Base-by-base conservation (phyloP, 2,888 invertebrate genomes). In the Tuberolachnus salignus region DNA sequence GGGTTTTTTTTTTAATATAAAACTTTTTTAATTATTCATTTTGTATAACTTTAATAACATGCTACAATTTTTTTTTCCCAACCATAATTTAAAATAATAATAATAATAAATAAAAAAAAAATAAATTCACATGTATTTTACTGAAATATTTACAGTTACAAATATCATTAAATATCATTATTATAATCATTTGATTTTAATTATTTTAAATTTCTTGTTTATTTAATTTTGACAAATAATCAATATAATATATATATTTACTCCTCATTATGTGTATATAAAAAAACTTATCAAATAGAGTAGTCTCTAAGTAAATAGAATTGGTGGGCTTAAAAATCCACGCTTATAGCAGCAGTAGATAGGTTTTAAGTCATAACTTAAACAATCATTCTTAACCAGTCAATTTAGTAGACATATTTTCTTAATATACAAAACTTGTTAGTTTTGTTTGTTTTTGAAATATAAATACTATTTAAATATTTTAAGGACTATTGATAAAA, bases 101-200 rank as follows among this genome's bases (percentile, higher is more conserved):
- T 67, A 46, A 51, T 57, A 75, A 46, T 16, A 75, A 74, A 42
- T 55, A 66, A 55, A 64, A 63, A 66, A 44, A 26, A 59, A 67
- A 66, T 42, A 57, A n/a, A 75, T 67, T 75, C 75, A 75, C 75
- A 75, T 69, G 42, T 59, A n/a, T n/a, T 46, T 49, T 42, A 59
- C 34, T 64, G 49, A 78, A 67, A 59, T 78, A 78, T 78, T 59
- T 78, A 78, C 78, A 78, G 67, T 44, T 78, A 69, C 59, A 78
- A 69, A 69, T 49, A 66, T 67, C 23, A 49, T n/a, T n/a, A n/a
- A n/a, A n/a, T n/a, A n/a, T n/a, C n/a, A n/a, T n/a, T n/a, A n/a
- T n/a, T n/a, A n/a, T n/a, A 75, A 75, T 34, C 78, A 78, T 49
- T 69, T 44, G 42, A 64, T 64, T 64, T 63, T 64, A 19, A 72